Evolutionary conservation across 2,113 vertebrate species (phyloP), one percentile per base, ranked within the genome.

Genomic region (Accipiter virgatus): DNA sequence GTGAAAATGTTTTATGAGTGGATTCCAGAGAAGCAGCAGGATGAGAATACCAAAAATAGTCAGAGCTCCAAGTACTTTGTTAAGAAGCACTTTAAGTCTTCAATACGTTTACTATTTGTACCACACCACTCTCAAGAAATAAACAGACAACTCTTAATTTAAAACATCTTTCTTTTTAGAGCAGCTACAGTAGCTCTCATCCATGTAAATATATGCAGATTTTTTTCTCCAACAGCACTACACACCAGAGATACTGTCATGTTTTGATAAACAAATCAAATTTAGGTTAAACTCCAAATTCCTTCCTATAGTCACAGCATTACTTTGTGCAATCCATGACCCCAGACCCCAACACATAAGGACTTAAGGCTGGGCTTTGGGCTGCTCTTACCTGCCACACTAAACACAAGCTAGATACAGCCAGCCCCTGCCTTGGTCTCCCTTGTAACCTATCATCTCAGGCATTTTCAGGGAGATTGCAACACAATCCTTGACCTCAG

Each of bases 21-120:
- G 83, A 97, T 92, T 90, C 83, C 81, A 94, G 94, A 81, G 43
- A 26, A 86, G 55, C 72, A 93, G 32, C 56, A 91, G 77, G 19
- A 48, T 38, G 18, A 81, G 53, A 90, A 95, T 85, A 86, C 67
- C 78, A 90, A 92, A 96, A 97, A 93, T 67, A 95, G 80, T 75
- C 86, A 61, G 78, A 27, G 84, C 72, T 97, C 55, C 42, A 88
- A 94, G 71, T 86, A 59, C 58, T 93, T 72, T 81, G 38, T 75
- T 94, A 86, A 70, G 55, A 86, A 92, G 34, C 22, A 71, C 45
- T 91, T 91, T 59, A 90, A 66, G 45, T 85, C 48, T 81, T 88
- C 74, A 93, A 55, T 88, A 38, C 58, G 84, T 87, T 90, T 94
- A 85, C 45, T 91, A 61, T 95, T 94, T 97, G 50, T 71, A 73